These are phyloP conservation scores for Sebastes dallii DNA, from an alignment of 2,797 vertebrate species.

Conservation along the genomic window DNA sequence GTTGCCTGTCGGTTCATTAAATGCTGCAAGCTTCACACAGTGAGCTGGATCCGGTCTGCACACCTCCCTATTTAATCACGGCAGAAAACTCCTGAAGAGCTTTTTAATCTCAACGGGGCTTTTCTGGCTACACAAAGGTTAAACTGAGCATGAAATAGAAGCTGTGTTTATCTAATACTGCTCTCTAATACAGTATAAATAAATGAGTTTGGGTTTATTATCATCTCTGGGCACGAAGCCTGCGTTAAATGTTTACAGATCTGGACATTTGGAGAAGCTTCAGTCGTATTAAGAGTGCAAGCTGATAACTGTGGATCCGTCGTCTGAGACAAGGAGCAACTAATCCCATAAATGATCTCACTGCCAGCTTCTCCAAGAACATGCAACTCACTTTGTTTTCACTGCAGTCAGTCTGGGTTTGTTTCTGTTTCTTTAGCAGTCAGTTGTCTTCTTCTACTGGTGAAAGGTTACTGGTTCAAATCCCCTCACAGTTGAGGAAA, in stretches of 20 bases:
- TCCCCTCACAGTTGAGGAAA: not conserved
- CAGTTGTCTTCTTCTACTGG: not conserved
- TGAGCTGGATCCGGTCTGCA: not conserved
- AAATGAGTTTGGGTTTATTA: not conserved
- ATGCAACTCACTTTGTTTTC: not conserved
- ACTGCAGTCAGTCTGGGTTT: not conserved
- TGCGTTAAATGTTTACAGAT: not conserved
- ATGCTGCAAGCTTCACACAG: not conserved
- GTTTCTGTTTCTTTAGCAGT: not conserved
- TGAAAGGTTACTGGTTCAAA: not conserved
- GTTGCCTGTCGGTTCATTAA: not conserved
- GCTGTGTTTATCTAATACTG: not conserved
- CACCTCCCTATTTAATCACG: not conserved
- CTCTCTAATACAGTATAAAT: not conserved
- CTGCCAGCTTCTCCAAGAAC: not conserved
- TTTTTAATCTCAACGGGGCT: not conserved
- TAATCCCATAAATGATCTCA: not conserved
- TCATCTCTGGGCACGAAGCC: not conserved
- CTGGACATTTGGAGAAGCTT: slow-evolving; percentile 12
- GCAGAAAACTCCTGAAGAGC: not conserved
- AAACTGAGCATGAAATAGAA: not conserved
- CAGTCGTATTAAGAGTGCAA: not conserved
- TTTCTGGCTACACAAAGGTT: not conserved
- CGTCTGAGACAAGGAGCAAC: not conserved
- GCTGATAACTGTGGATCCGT: not conserved